Percentiles rank a stretch among this genome's conserved stretches.
These are phyloP conservation scores for Megalops cyprinoides DNA, from an alignment of 2,797 vertebrate genomes.

Conservation along the genomic window DNA sequence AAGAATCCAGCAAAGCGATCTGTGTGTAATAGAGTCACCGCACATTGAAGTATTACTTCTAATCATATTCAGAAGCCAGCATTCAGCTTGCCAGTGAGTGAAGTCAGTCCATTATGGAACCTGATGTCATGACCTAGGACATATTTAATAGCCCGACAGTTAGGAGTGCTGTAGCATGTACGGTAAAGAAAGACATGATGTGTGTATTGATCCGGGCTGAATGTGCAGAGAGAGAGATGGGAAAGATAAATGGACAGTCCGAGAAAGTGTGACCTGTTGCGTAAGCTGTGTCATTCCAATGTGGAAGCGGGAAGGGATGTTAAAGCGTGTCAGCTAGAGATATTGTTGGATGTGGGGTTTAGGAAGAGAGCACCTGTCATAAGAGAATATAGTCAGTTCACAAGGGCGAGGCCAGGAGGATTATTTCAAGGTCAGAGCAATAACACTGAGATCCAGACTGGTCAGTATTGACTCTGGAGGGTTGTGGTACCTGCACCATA, in stretches of 20 bases:
- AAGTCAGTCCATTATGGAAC: slow-evolving; percentile 2
- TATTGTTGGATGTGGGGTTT: background rate
- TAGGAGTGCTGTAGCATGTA: slow-evolving; percentile 9
- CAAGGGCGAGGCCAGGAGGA: background rate
- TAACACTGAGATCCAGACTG: too few species aligned
- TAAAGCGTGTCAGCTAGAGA: background rate
- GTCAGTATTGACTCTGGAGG: background rate
- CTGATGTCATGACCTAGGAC: background rate
- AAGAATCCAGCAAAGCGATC: background rate
- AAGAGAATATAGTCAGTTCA: background rate
- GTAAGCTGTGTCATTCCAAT: background rate
- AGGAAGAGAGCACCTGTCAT: background rate
- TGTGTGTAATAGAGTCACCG: background rate
- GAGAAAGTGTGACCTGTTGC: slow-evolving; percentile 25
- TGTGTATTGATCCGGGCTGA: slow-evolving; percentile 34
- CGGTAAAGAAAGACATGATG: slow-evolving; percentile 14
- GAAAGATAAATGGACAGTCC: slow-evolving; percentile 40
- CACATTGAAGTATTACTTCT: slow-evolving; percentile 3
- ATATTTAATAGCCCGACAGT: background rate
- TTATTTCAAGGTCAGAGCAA: background rate
- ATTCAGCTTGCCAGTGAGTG: background rate
- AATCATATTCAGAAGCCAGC: background rate
- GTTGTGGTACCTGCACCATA: too few species aligned
- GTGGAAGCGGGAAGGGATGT: background rate
- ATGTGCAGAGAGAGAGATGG: background rate